A percentile compares a stretch with the other conserved stretches of the same genome.
Conservation (phyloP, 2,888 invertebrate species). For the Phoenoteleia sp. region DNA sequence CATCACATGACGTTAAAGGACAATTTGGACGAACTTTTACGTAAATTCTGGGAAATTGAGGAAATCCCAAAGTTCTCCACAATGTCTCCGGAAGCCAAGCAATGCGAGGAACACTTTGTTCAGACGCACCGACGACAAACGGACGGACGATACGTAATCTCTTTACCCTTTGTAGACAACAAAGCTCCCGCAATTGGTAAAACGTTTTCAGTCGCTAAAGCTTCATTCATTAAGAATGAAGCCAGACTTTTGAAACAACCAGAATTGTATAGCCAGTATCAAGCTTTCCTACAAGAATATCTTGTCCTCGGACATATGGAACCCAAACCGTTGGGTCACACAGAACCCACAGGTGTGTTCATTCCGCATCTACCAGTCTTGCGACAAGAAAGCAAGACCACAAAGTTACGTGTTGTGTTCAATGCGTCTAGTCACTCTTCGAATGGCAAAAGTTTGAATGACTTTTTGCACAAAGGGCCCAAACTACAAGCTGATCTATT, state of each 20-base stretch:
- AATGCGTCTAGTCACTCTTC: slow-evolving; percentile 46
- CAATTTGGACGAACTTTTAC: not conserved
- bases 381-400: slow-evolving; percentile 48
- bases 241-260: slow-evolving; percentile 64
- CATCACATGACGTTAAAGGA: not conserved
- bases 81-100: not conserved
- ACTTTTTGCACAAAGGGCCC: slow-evolving; percentile 48
- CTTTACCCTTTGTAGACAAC: not conserved
- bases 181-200: slow-evolving; percentile 1
- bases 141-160: not conserved
- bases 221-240: not conserved
- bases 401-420: slow-evolving; percentile 58
- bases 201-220: not conserved
- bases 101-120: slow-evolving; percentile 1
- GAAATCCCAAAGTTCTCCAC: not conserved
- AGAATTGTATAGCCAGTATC: slow-evolving; percentile 65
- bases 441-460: slow-evolving; percentile 45
- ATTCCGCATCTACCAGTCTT: slow-evolving; percentile 56
- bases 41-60: not conserved
- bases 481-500: slow-evolving; percentile 16
- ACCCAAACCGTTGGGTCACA: not conserved
- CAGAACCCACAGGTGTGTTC: not conserved
- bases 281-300: slow-evolving; percentile 71
- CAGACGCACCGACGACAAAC: not conserved
- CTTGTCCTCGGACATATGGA: slow-evolving; percentile 61